phyloP scores from a whole-genome alignment of 2,113 vertebrate genomes.

The Crotalus horridus region DNA sequence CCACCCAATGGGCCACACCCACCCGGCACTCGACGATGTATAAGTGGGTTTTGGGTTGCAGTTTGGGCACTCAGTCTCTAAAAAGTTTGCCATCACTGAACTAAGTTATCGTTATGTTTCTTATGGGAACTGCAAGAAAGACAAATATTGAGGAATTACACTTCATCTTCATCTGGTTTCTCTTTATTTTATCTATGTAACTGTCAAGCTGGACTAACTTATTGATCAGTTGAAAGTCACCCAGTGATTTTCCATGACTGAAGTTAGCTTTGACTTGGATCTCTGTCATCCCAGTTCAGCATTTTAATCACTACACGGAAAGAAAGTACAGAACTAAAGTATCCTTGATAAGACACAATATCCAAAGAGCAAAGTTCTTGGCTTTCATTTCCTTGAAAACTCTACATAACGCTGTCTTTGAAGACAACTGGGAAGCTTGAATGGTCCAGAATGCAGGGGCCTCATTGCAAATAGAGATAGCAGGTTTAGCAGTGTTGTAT shows the following conservation, averaged over 20 bases:
- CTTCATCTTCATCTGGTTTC: background rate
- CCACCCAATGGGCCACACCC: no score
- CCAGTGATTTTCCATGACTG: background rate
- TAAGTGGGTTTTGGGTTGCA: no score
- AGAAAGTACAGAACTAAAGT: background rate
- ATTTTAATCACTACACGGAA: background rate
- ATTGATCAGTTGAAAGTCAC: background rate
- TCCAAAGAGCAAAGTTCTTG: background rate
- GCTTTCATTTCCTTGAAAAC: background rate
- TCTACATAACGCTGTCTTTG: background rate
- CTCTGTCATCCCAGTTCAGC: background rate
- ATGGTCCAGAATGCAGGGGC: background rate
- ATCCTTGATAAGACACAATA: background rate
- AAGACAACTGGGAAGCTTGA: background rate
- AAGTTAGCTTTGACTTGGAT: background rate
- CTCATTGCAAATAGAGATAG: background rate
- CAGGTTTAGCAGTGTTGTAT: background rate
- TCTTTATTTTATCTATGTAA: background rate
- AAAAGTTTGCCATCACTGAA: background rate
- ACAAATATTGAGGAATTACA: background rate
- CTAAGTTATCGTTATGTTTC: background rate
- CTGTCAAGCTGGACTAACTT: background rate
- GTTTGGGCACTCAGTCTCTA: no score
- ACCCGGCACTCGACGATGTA: no score
- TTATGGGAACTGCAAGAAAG: background rate